Conservation (phyloP, 1,140 invertebrate species). For the Antheraea pernyi region DNA sequence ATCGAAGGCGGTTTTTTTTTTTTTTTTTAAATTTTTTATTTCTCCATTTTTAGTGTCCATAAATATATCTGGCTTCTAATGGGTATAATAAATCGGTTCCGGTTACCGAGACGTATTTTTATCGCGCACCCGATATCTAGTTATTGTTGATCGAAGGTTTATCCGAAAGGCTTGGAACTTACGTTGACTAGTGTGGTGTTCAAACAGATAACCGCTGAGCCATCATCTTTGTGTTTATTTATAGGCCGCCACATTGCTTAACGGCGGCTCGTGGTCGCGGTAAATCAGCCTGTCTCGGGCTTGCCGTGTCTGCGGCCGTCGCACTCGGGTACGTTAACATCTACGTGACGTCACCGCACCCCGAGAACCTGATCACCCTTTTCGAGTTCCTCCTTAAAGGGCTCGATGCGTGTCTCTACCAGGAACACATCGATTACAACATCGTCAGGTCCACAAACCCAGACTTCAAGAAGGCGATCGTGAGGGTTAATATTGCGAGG, state of each 20-base stretch:
- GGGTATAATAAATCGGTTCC: too few relatives aligned
- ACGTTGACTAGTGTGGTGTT: too few relatives aligned
- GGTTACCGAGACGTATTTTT: too few relatives aligned
- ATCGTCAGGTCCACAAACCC: conserved; percentile 97
- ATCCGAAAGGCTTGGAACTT: too few relatives aligned
- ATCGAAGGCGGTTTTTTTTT: too few relatives aligned
- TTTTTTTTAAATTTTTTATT: too few relatives aligned
- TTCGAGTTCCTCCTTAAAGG: conserved; percentile 99
- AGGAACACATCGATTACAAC: conserved; percentile 98
- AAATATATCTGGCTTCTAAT: too few relatives aligned
- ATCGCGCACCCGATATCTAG: too few relatives aligned
- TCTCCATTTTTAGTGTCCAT: too few relatives aligned
- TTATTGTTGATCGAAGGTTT: too few relatives aligned
- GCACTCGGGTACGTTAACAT: conserved; percentile 98
- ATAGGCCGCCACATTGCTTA: conserved; percentile 92
- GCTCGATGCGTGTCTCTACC: conserved; percentile 96
- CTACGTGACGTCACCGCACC: conserved; percentile 98
- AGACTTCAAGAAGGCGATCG: conserved; percentile 97
- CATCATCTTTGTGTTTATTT: too few relatives aligned
- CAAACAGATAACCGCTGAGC: too few relatives aligned
- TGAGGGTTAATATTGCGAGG: conserved; percentile 94
- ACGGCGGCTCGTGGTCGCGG: conserved; percentile 98
- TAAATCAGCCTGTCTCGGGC: conserved; percentile 98
- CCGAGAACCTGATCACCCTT: conserved; percentile 98
- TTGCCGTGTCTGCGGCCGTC: conserved; percentile 92